Percentiles rank a stretch among this genome's conserved stretches.
Evolutionary conservation across 2,797 vertebrate genomes (phyloP).

Genomic region (Sciurus carolinensis): DNA sequence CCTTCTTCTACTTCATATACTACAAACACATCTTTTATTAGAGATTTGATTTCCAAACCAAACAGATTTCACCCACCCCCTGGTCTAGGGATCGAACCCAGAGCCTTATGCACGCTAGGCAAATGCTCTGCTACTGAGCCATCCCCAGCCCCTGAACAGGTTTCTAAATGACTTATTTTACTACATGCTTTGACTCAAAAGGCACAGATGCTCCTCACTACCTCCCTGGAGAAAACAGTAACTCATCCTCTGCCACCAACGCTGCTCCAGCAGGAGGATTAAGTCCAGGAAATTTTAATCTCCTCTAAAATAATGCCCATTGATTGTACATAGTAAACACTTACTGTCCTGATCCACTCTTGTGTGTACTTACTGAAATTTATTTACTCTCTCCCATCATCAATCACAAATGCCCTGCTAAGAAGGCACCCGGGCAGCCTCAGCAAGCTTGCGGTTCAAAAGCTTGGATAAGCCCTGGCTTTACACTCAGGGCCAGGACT

Average conservation of each 20-base stretch:
- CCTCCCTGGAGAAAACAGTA: slow-evolving; percentile 78
- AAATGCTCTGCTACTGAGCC: neutral
- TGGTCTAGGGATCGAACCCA: neutral
- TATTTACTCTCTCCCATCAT: slow-evolving; percentile 81
- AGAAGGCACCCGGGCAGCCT: slow-evolving; percentile 24
- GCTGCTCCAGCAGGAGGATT: slow-evolving; percentile 73
- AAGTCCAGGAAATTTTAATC: slow-evolving; percentile 85
- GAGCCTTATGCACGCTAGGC: neutral
- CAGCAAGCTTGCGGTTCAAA: neutral
- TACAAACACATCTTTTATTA: neutral
- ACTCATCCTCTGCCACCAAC: slow-evolving; percentile 73
- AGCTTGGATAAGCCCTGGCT: neutral
- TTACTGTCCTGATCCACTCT: slow-evolving; percentile 84
- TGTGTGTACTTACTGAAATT: slow-evolving; percentile 76
- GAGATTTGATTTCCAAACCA: slow-evolving; percentile 63
- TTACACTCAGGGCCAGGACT: neutral
- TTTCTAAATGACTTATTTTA: slow-evolving; percentile 69
- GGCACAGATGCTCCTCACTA: slow-evolving; percentile 61
- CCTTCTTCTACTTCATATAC: slow-evolving; percentile 12
- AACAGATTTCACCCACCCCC: neutral
- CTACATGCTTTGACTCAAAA: slow-evolving; percentile 63
- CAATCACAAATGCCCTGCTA: slow-evolving; percentile 68
- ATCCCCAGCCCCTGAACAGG: neutral
- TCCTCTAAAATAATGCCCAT: slow-evolving; percentile 85
- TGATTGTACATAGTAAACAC: slow-evolving; percentile 82